phyloP scores from a whole-genome alignment of 2,113 vertebrate species.

The Heptranchias perlo region DNA sequence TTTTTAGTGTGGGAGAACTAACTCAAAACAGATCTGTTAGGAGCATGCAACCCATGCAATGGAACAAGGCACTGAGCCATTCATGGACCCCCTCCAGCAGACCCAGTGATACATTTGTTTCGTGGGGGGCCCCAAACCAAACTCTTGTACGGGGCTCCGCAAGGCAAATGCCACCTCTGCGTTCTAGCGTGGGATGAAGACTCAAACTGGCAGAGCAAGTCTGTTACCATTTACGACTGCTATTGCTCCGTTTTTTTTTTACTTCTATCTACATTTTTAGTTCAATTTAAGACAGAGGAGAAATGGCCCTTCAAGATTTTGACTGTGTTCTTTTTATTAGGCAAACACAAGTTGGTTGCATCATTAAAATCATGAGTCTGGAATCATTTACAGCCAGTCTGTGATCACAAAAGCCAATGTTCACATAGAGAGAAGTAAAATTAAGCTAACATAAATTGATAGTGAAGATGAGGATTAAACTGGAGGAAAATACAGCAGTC shows the following conservation, averaged over 20 bases:
- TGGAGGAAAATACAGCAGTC: neutral
- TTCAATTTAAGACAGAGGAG: neutral
- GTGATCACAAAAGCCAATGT: neutral
- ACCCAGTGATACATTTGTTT: no score
- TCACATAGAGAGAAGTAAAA: neutral
- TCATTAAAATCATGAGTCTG: neutral
- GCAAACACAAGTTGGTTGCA: neutral
- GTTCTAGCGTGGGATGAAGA: no score
- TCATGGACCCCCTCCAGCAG: no score
- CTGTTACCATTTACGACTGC: no score
- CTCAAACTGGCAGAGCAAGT: no score
- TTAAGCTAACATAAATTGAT: neutral
- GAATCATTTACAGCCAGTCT: neutral
- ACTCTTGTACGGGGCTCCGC: no score
- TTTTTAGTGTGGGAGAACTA: neutral
- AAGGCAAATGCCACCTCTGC: no score
- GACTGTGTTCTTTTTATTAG: neutral
- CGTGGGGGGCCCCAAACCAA: no score
- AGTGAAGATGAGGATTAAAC: neutral
- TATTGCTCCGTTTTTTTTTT: no score
- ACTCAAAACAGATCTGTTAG: neutral
- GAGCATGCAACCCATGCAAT: no score
- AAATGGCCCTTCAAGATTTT: neutral
- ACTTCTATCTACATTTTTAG: no score
- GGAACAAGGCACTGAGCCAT: no score